Evolutionary conservation across 2,888 invertebrate species (phyloP), one percentile per base, ranked within the genome.

Genomic region (Autographa pulchrina): DNA sequence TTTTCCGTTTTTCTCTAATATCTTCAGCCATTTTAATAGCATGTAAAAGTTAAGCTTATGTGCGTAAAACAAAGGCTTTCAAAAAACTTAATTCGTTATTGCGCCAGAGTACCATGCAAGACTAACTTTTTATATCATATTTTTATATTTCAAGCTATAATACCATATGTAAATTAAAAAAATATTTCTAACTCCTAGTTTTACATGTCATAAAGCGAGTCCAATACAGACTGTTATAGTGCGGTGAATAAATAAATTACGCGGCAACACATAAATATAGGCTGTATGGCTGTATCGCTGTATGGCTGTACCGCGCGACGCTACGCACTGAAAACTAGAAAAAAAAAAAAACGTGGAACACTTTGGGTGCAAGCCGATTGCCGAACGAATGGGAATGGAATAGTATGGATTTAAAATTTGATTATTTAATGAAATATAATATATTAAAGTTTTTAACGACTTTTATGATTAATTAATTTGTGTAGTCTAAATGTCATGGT

Each of bases 281-380:
- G 38, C 54, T 69, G 60, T 63, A 73, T 65, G 62, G 31, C 32
- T 18, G 43, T 71, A 16, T 62, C 70, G 35, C 72, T 75, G 70
- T 38, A 38, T 38, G 25, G 38, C 41, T 41, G 41, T 41, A 7
- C 80, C 61, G 77, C 82, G 60, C 54, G 71, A 67, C 81, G 72
- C 81, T 76, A 83, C 88, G 89, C 90, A 91, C 89, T 92, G 92
- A 92, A 92, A 93, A 91, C 88, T 93, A 92, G 68, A 79, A 84
- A 83, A 91, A 94, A 92, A 92, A 92, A 84, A 93, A 74, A 93
- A 92, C 91, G 89, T 92, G 93, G 93, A 93, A 92, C 91, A 93
- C 92, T 93, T 93, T 93, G 93, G 93, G 92, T 86, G 85, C 80
- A 78, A 77, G 90, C 90, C 88, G 89, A 83, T 38, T 62, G 63